Conservation (phyloP, 1,140 invertebrate species). For the Papilio polytes region DNA sequence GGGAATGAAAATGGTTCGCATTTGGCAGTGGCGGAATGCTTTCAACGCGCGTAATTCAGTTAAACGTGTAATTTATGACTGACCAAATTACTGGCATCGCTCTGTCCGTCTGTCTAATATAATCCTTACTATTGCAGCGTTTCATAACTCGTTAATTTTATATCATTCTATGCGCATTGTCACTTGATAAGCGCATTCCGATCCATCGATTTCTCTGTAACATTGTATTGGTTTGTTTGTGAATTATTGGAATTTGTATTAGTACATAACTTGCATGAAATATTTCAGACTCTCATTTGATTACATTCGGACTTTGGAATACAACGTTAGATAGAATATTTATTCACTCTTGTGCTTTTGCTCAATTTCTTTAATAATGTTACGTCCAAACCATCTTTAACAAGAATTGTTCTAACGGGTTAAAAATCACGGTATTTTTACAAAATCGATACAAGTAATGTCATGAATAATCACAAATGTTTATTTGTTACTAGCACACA, state of each 20-base stretch:
- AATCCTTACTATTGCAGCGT: slow-evolving; percentile 37
- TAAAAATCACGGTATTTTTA: too few species aligned
- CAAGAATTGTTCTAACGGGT: too few species aligned
- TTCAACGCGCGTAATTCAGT: slow-evolving; percentile 81
- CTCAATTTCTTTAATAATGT: background rate
- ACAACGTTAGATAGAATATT: background rate
- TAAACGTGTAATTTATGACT: slow-evolving; percentile 82
- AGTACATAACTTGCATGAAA: background rate
- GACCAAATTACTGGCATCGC: slow-evolving; percentile 77
- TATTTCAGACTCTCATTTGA: background rate
- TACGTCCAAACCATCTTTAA: background rate
- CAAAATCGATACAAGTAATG: too few species aligned
- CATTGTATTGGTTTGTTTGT: background rate
- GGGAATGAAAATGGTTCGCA: slow-evolving; percentile 66
- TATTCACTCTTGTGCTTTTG: background rate
- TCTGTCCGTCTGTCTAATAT: slow-evolving; percentile 57
- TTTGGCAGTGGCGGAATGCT: slow-evolving; percentile 75
- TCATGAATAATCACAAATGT: too few species aligned
- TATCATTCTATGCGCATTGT: background rate
- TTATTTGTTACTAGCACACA: too few species aligned
- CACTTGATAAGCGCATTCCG: background rate
- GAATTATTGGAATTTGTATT: background rate
- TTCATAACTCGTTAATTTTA: slow-evolving; percentile 25
- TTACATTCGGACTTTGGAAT: background rate
- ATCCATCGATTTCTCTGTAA: background rate